Base-by-base conservation (phyloP, 2,113 vertebrate genomes). In the Hyaena hyaena region DNA sequence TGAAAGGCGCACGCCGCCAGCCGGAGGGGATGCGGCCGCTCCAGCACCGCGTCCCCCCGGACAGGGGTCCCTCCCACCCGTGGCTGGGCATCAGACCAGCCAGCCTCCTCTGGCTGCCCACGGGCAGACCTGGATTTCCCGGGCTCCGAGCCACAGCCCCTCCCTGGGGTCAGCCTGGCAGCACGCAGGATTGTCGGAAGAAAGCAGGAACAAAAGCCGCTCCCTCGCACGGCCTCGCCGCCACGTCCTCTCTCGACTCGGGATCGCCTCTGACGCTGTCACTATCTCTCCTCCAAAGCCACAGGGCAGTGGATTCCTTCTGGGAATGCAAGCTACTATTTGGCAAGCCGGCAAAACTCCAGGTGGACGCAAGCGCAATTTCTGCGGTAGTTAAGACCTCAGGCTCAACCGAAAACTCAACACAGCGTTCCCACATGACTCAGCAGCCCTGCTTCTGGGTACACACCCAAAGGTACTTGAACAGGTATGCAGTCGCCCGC, bases 401-500 rank as follows among this genome's bases (percentile, higher is more conserved):
- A 15, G 84, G 33, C 45, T 50, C 33, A 0, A 16, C 9, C 43
- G 35, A 21, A 24, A 83, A 48, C 2, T 4, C 5, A 26, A 11
- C n/a, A 1, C 0, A 16, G 16, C 48, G 1, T 35, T 11, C 14
- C 23, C 48, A 2, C 4, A 0, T 0, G 26, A 53, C 1, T 53
- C 31, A 24, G n/a, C 19, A 7, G 4, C 1, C 16, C 74, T 4
- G 6, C 39, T 39, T 5, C 85, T 0, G 31, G 74, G 35, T 2
- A 4, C 3, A 21, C 11, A 5, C 16, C 87, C 90, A 2, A 4
- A 0, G 39, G n/a, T 26, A 17, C 63, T 5, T 0, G 5, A 10
- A 6, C 39, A 16, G 43, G 5, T 1, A 0, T 9, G 0, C 3
- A 10, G 0, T 7, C 5, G 1, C 16, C 35, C 9, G 8, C 0